Evolutionary conservation across 2,888 invertebrate species (phyloP), one percentile per base, ranked within the genome.

Genomic region (Ramazzottius varieornatus): DNA sequence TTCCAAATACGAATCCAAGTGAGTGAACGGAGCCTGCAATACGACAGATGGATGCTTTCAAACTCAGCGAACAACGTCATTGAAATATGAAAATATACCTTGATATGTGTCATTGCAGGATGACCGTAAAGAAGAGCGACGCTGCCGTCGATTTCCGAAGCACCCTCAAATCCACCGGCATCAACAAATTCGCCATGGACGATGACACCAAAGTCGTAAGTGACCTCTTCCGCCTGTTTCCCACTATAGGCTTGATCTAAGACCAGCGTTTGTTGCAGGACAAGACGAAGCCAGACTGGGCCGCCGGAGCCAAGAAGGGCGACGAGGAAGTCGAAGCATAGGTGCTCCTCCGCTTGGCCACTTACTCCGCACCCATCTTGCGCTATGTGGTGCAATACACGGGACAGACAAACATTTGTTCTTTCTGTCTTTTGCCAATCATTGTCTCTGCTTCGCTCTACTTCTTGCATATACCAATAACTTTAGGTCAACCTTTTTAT

Each of bases 1-100:
- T 63, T 75, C 75, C 69, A 76, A 77, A 71, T 74, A 74, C 67
- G 75, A 76, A 69, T 72, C 72, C 71, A 75, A 75, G 75, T 75
- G 70, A 72, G 74, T 73, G 64, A 33, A n/a, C n/a, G n/a, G n/a
- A 13, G 63, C n/a, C 8, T 13, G 20, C n/a, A n/a, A 63, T 13
- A 32, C 20, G n/a, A n/a, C 32, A n/a, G n/a, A n/a, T n/a, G n/a
- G n/a, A n/a, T n/a, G n/a, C n/a, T n/a, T n/a, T n/a, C n/a, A n/a
- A n/a, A n/a, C n/a, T n/a, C n/a, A n/a, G n/a, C n/a, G n/a, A n/a
- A n/a, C n/a, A n/a, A n/a, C n/a, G n/a, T n/a, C n/a, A n/a, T n/a
- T n/a, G n/a, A n/a, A n/a, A n/a, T n/a, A n/a, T n/a, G n/a, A n/a
- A n/a, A n/a, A 40, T 64, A 33, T 63, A 24, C 32, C n/a, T 65